Percentiles rank a stretch among this genome's conserved stretches.
phyloP scores from a whole-genome alignment of 2,888 invertebrate species.

The Rotaria magnacalcarata region DNA sequence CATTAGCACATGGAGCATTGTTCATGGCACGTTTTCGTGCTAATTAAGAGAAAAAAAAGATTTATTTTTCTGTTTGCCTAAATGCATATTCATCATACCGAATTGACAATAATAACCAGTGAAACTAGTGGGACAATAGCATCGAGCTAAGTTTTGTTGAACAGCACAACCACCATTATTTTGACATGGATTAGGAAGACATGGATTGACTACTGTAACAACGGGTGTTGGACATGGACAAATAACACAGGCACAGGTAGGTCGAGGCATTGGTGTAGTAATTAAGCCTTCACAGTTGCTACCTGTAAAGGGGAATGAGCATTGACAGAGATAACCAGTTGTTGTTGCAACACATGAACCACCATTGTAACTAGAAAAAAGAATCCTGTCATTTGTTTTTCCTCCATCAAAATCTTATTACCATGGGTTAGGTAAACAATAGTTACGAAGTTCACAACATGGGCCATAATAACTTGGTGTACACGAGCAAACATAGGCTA shows the following conservation, averaged over 20 bases:
- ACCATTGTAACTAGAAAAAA: background rate
- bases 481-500: slow-evolving; percentile 34
- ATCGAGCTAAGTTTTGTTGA: background rate
- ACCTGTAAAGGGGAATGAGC: slow-evolving; percentile 38
- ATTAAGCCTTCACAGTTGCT: slow-evolving; percentile 37
- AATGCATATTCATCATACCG: background rate
- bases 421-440: slow-evolving; percentile 31
- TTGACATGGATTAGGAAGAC: slow-evolving; percentile 41
- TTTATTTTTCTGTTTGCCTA: no score
- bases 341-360: slow-evolving; percentile 39
- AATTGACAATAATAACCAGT: slow-evolving; percentile 37
- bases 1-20: background rate
- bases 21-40: slow-evolving; percentile 21
- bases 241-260: background rate
- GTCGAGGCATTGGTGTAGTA: background rate
- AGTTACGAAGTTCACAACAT: slow-evolving; percentile 35
- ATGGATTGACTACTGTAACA: slow-evolving; percentile 23
- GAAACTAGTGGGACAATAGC: background rate
- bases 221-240: slow-evolving; percentile 2
- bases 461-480: slow-evolving; percentile 28
- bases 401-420: background rate
- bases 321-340: slow-evolving; percentile 41
- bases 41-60: background rate
- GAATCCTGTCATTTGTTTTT: no score
- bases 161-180: slow-evolving; percentile 35